phyloP scores from a whole-genome alignment of 2,797 vertebrate species.

The Pipistrellus pygmaeus region DNA sequence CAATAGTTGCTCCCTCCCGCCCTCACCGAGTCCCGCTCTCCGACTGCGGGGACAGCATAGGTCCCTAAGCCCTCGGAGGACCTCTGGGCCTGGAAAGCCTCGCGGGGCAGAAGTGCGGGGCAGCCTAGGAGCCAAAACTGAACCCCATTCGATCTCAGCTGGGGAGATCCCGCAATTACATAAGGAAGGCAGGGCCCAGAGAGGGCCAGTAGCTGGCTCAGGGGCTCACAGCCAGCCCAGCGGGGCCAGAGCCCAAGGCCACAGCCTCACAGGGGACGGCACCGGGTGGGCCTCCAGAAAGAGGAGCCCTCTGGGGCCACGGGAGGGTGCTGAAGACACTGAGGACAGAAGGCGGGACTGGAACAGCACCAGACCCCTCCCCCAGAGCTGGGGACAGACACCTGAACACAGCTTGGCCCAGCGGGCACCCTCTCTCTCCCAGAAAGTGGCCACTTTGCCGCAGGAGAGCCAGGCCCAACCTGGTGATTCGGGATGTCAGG shows the following conservation, averaged over 20 bases:
- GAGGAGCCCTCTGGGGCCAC: slow-evolving; percentile 13
- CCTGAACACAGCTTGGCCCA: background rate
- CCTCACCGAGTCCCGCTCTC: background rate
- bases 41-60: background rate
- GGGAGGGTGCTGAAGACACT: background rate
- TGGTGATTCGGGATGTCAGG: background rate
- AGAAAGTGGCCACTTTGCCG: background rate
- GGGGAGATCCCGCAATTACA: background rate
- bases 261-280: background rate
- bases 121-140: background rate
- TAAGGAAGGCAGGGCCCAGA: slow-evolving; percentile 7
- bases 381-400: slow-evolving; percentile 11
- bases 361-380: slow-evolving; percentile 69
- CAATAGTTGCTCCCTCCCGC: background rate
- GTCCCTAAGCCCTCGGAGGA: background rate
- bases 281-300: background rate
- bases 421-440: background rate
- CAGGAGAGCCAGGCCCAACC: background rate
- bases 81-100: background rate
- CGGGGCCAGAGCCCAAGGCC: background rate
- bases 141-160: background rate
- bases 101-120: background rate
- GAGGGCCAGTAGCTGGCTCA: background rate
- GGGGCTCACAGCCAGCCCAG: slow-evolving; percentile 18
- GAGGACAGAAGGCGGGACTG: slow-evolving; percentile 1